These are phyloP conservation scores for Metacarcinus magister DNA, from an alignment of 2,888 invertebrate species.

Conservation along the genomic window DNA sequence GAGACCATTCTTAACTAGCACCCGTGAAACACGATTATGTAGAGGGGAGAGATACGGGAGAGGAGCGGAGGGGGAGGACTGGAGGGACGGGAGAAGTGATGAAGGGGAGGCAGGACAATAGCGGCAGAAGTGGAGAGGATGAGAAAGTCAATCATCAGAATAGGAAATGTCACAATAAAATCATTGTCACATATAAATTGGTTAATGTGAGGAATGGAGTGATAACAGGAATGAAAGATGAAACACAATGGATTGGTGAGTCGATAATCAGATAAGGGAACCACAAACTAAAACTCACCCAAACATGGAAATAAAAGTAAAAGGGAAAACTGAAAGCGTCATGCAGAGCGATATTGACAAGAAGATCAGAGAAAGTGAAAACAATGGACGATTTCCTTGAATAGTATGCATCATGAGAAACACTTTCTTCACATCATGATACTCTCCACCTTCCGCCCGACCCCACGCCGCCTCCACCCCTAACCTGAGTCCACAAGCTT, in stretches of 20 bases:
- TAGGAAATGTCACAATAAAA: conserved; percentile 49
- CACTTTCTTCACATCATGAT: conserved; percentile 9
- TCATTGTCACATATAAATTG: neutral
- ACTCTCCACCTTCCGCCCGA: conserved; percentile 8
- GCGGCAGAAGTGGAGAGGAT: conserved; percentile 44
- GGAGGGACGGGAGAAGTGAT: neutral
- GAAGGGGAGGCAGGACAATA: conserved; percentile 36
- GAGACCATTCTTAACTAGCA: conserved; percentile 52
- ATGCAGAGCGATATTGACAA: neutral
- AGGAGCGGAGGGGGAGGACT: neutral
- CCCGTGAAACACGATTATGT: conserved; percentile 70
- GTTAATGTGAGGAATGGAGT: neutral
- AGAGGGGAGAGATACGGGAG: conserved; percentile 50
- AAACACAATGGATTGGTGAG: neutral
- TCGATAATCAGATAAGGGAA: neutral
- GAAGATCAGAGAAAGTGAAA: neutral
- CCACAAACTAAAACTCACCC: neutral
- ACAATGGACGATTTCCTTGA: neutral
- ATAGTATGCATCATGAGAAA: neutral
- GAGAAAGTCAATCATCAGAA: conserved; percentile 34
- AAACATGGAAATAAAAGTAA: neutral
- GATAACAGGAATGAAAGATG: neutral
- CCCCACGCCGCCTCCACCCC: neutral
- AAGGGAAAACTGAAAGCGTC: neutral
- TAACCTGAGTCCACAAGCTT: conserved; percentile 40